Percentiles rank a stretch among this genome's conserved stretches.
These are phyloP conservation scores for Ferrisia virgata DNA, from an alignment of 2,888 invertebrate species.

Conservation along the genomic window DNA sequence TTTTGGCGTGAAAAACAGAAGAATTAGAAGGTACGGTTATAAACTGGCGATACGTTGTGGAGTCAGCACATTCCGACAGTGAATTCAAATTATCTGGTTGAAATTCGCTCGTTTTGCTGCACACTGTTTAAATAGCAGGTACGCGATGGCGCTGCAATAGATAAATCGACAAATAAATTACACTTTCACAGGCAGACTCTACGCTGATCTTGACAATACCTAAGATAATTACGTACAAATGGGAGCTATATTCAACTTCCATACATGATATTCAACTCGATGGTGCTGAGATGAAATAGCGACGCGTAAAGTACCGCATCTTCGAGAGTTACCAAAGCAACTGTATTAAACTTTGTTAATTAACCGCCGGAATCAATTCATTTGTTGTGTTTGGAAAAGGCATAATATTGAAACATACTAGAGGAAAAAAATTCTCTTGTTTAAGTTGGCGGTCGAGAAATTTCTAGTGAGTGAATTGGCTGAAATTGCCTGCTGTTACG, in stretches of 20 bases:
- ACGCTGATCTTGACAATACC: constrained; percentile 8
- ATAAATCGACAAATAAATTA: constrained; percentile 9
- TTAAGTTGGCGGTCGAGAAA: too few species aligned
- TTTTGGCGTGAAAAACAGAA: too few species aligned
- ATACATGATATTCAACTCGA: background rate
- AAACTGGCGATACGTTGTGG: background rate
- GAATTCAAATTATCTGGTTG: background rate
- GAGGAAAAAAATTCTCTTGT: too few species aligned
- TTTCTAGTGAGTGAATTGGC: too few species aligned
- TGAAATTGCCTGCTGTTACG: too few species aligned
- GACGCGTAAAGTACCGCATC: background rate
- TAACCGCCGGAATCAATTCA: background rate
- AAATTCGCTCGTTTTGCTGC: background rate
- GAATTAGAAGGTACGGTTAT: background rate
- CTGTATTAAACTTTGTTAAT: background rate
- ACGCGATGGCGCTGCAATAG: background rate
- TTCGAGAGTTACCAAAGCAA: background rate
- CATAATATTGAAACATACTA: background rate
- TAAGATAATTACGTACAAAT: constrained; percentile 12
- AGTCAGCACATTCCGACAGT: background rate
- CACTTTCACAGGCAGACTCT: background rate
- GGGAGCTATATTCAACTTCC: background rate
- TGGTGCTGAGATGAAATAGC: background rate
- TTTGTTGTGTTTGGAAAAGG: background rate
- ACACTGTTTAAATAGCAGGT: background rate